Evolutionary conservation across 1,140 invertebrate species (phyloP), one percentile per base, ranked within the genome.

Genomic region (Pogonomyrmex californicus): DNA sequence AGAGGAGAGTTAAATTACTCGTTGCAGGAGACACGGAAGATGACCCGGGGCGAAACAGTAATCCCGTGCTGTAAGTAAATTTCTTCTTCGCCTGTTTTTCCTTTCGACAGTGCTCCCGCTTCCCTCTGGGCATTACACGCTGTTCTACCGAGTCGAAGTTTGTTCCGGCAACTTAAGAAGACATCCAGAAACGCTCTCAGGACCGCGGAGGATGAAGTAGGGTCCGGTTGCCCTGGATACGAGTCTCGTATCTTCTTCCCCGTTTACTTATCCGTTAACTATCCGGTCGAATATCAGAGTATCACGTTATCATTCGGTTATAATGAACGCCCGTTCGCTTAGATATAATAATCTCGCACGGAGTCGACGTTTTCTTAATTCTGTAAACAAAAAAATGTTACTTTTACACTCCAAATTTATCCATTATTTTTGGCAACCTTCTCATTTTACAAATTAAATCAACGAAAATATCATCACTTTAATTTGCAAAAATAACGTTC

Each of bases 191-290:
- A 90, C 87, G 91, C 77, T 92, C 91, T 90, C 83, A 77, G 88
- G 71, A 87, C 85, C 60, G 47, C 36, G 78, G 36, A 88, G 86
- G 85, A 86, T 81, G 87, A 82, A 82, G 86, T 92, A 85, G 92
- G 92, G 92, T 92, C 90, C 87, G 91, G 92, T 93, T 92, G 90
- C 92, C 91, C 91, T 92, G 92, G 91, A 91, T 90, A 92, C 92
- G 87, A 12, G 76, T 92, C 87, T 91, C 90, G 85, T 75, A 81
- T 88, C 87, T 89, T 86, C 49, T 86, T 81, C 60, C 79, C 75
- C 65, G 79, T 91, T 87, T 87, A 88, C 86, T 92, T 88, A 90
- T 86, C 76, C 85, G 81, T 87, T 88, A 89, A 91, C 82, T 87
- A 63, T 87, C 54, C 81, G 73, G 47, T 71, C 82, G 86, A 87